These are phyloP conservation scores for Anser cygnoides DNA, from an alignment of 2,113 vertebrate genomes.

Conservation along the genomic window DNA sequence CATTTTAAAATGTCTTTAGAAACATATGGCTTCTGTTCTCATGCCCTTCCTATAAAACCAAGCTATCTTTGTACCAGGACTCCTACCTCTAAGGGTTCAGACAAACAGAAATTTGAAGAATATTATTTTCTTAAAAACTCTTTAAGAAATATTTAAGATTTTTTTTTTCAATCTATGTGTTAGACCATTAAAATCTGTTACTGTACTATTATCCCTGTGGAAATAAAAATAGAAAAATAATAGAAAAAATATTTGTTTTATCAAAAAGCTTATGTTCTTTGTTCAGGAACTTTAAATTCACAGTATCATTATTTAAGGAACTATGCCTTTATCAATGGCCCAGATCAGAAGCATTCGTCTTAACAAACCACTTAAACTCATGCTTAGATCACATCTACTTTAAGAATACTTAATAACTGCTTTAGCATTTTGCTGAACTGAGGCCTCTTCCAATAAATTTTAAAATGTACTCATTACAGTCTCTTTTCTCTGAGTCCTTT, in stretches of 20 bases:
- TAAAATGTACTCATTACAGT: background rate
- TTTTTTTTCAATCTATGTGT: background rate
- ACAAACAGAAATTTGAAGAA: background rate
- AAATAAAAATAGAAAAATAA: background rate
- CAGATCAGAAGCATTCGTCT: background rate
- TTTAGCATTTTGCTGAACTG: background rate
- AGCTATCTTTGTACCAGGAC: background rate
- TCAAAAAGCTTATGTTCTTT: background rate
- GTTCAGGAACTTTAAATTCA: background rate
- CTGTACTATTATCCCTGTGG: background rate
- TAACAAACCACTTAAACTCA: background rate
- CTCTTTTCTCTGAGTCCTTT: background rate
- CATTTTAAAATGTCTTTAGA: background rate
- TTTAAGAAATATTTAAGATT: background rate
- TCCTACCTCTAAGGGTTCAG: background rate
- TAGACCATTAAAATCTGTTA: background rate
- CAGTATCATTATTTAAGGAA: background rate
- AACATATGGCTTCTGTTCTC: background rate
- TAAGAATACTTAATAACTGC: background rate
- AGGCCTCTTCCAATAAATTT: background rate
- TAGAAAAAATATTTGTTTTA: background rate
- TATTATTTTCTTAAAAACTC: background rate
- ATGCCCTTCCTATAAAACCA: background rate
- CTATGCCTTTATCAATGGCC: background rate
- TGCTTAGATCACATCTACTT: background rate